Evolutionary conservation across 2,888 invertebrate genomes (phyloP).

Genomic region (Xiphydria camelus): DNA sequence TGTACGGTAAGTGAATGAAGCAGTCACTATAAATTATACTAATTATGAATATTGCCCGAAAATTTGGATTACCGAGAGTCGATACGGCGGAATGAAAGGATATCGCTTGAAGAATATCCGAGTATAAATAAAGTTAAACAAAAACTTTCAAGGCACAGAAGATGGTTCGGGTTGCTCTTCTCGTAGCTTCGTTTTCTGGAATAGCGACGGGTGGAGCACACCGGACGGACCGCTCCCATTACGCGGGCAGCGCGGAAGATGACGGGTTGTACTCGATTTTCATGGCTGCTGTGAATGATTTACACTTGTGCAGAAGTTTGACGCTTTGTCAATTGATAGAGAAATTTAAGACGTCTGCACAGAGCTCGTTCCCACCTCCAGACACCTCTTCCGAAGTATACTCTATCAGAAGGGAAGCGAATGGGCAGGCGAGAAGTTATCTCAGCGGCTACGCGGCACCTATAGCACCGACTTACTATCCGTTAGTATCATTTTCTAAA

Average conservation of each 20-base stretch:
- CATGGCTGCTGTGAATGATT: conserved; percentile 20
- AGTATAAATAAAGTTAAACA: too few relatives aligned
- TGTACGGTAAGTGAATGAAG: too few relatives aligned
- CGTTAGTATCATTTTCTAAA: conserved; percentile 35
- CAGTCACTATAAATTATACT: too few relatives aligned
- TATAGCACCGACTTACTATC: conserved; percentile 36
- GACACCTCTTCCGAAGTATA: not conserved
- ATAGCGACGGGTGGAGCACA: conserved; percentile 3
- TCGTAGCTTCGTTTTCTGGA: not conserved
- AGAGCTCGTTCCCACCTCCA: not conserved
- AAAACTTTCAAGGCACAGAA: too few relatives aligned
- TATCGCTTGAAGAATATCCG: too few relatives aligned
- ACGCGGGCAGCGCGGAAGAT: conserved; percentile 8
- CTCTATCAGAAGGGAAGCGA: not conserved
- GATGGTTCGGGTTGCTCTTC: not conserved
- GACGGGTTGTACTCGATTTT: conserved; percentile 18
- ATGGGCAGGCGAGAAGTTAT: conserved; percentile 35
- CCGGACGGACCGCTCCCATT: conserved; percentile 1
- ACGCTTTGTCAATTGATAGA: conserved; percentile 29
- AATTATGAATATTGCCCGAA: too few relatives aligned
- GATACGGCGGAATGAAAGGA: too few relatives aligned
- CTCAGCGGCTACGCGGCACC: conserved; percentile 35
- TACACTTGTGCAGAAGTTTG: conserved; percentile 27
- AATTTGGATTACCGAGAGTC: too few relatives aligned
- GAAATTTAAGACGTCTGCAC: conserved; percentile 10